Evolutionary conservation across 2,888 invertebrate species (phyloP).

Genomic region (Blera fallax): DNA sequence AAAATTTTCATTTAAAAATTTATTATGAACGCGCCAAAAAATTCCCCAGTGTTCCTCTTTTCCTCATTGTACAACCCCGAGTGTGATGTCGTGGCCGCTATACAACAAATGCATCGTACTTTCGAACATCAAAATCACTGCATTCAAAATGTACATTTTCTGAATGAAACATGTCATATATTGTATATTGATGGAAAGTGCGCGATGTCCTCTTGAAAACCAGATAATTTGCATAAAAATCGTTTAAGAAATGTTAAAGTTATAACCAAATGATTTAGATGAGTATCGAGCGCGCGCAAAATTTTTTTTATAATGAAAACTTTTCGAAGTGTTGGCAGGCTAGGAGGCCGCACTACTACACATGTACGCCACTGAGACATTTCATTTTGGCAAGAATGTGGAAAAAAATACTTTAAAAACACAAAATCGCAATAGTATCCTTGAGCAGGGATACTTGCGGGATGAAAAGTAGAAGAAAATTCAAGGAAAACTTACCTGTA

Average conservation of each 20-base stretch:
- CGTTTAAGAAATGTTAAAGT: conserved; percentile 67
- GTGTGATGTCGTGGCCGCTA: conserved; percentile 67
- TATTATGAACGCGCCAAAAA: conserved; percentile 69
- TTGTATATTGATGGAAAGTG: conserved; percentile 67
- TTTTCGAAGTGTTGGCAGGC: conserved; percentile 68
- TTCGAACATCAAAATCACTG: conserved; percentile 74
- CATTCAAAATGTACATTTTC: conserved; percentile 57
- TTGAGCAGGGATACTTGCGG: not conserved
- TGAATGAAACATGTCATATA: conserved; percentile 74
- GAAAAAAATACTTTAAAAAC: not conserved
- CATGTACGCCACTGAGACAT: conserved; percentile 6
- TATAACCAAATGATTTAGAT: conserved; percentile 74
- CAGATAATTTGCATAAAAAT: conserved; percentile 75
- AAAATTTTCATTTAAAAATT: conserved; percentile 61
- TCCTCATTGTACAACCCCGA: conserved; percentile 56
- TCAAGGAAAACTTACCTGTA: conserved; percentile 5
- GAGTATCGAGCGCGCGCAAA: conserved; percentile 80
- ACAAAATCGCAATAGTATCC: conserved; percentile 5
- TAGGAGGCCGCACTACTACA: conserved; percentile 57
- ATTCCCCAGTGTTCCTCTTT: too few species aligned
- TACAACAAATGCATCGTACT: conserved; percentile 29
- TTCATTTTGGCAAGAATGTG: conserved; percentile 20
- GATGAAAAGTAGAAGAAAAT: not conserved
- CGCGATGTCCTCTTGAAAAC: conserved; percentile 77
- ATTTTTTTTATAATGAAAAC: conserved; percentile 28